phyloP scores from a whole-genome alignment of 2,797 vertebrate species.

The Uromys caudimaculatus region DNA sequence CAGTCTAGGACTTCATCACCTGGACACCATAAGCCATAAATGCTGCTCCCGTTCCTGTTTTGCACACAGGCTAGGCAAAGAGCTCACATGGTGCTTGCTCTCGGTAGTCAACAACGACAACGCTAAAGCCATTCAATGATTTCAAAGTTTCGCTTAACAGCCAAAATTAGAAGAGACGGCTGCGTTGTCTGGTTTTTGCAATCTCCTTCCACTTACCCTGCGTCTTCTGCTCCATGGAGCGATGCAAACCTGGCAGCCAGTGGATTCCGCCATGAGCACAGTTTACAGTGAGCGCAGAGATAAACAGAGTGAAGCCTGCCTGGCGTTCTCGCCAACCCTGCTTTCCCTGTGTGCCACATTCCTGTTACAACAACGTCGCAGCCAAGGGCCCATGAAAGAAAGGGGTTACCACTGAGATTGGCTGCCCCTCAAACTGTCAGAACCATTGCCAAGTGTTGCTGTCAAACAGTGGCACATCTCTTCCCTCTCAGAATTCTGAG shows the following conservation, averaged over 20 bases:
- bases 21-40: background rate
- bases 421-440: slow-evolving; percentile 74
- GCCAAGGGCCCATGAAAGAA: slow-evolving; percentile 73
- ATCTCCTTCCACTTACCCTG: background rate
- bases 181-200: background rate
- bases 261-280: slow-evolving; percentile 50
- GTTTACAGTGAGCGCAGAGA: slow-evolving; percentile 71
- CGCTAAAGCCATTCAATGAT: background rate
- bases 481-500: slow-evolving; percentile 66
- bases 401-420: slow-evolving; percentile 68
- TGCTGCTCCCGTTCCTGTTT: background rate
- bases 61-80: background rate
- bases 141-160: slow-evolving; percentile 6
- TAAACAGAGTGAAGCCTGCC: slow-evolving; percentile 70
- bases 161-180: background rate
- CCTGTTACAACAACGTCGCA: slow-evolving; percentile 44
- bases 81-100: background rate
- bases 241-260: background rate
- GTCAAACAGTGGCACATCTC: slow-evolving; percentile 70
- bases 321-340: slow-evolving; percentile 34
- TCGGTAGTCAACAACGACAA: background rate
- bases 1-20: background rate
- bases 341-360: background rate
- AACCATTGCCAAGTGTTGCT: slow-evolving; percentile 75
- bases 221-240: background rate